Evolutionary conservation across 2,888 invertebrate genomes (phyloP), one percentile per base, ranked within the genome.

Genomic region (Agrotis puta): DNA sequence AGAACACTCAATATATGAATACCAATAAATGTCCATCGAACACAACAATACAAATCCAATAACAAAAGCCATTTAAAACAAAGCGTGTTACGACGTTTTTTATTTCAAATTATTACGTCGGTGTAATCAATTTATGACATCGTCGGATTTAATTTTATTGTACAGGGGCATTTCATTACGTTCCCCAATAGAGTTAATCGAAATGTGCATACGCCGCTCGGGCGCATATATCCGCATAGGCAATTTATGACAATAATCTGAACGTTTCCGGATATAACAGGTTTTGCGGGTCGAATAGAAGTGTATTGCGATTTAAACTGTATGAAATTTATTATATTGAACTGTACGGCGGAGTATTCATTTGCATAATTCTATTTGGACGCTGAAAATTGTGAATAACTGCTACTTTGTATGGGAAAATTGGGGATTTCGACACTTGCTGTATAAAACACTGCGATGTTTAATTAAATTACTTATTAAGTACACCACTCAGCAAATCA

Each of bases 201-300:
- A 88, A 92, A 89, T 89, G 87, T 89, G 90, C 90, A 91, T 89
- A 89, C 87, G 89, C 84, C 77, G 62, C 61, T 79, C 70, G 83
- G 79, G 79, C 85, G 79, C 71, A 82, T 79, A 83, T 86, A 88
- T 82, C 76, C 87, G 83, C 82, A 84, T 80, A 85, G 85, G 84
- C 87, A 91, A 94, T 94, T 94, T 94, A 94, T 94, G 92, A 89
- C 93, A 91, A 93, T 94, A 94, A 94, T 94, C 92, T 92, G 91
- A 78, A 89, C 87, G 82, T 88, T 88, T 90, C 89, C 90, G 88
- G 85, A 89, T 88, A 87, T 90, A 89, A 89, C 89, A 89, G 87
- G 91, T 88, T 91, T 89, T 76, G 86, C 85, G 83, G 87, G 81
- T 87, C 90, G 84, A 90, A 93, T 92, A 91, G 91, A 92, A 90